Base-by-base conservation (phyloP, 53 echinoderm and acorn worm genomes). In the Holothuria leucospilota region DNA sequence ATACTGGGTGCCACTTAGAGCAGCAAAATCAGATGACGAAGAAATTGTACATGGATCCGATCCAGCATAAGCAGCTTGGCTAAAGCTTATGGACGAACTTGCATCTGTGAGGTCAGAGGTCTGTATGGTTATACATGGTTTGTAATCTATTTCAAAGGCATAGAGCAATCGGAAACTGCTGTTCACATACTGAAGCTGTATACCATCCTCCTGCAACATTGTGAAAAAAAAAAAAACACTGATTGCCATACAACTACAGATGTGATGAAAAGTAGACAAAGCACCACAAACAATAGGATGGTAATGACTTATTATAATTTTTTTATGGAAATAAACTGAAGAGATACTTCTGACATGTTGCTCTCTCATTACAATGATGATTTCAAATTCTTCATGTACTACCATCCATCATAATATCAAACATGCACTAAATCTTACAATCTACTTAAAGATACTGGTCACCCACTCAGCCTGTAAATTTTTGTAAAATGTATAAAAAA, bases 121-220 rank as follows among this genome's bases (percentile, higher is more conserved):
- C 27, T 49, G 49, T 11, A 66, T 46, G 51, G 84, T 64, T 29
- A 87, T 12, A 46, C 71, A 52, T 27, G 88, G 88, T 66, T 88
- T 93, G 28, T 88, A 85, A 39, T 90, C 85, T 12, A 87, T 84
- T 71, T 99, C 99, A 89, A 99, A 94, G 41, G 99, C 99, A 61
- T 99, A 99, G 39, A 99, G 86, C 15, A 95, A 72, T 30, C 99
- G 93, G 89, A 90, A 99, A 62, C 90, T 80, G 70, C 93, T 93
- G 62, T 99, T 95, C 63, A 99, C 90, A 71, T 92, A 99, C 29
- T 93, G 86, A 29, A 99, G 77, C 42, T 99, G 99, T 16, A 93
- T 84, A 1, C 90, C 89, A 85, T 99, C 94, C 88, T 99, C 99
- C 99, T 99, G 86, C 20, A 70, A 15, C 56, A 49, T 49, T 4